These are phyloP conservation scores for Rafetus swinhoei DNA, from an alignment of 2,113 vertebrate genomes.

Conservation along the genomic window DNA sequence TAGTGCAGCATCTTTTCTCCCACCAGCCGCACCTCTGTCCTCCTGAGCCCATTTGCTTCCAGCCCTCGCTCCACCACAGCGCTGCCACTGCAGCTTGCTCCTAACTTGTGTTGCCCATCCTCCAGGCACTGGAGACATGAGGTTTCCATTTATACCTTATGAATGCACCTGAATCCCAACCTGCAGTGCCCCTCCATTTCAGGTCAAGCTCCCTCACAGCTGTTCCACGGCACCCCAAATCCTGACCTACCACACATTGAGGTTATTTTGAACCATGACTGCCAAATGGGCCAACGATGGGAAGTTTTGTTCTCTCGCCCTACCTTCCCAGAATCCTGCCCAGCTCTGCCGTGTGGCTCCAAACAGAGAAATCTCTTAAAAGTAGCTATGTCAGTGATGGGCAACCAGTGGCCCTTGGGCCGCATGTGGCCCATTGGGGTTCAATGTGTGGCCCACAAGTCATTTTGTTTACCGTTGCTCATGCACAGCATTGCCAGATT, in stretches of 20 bases:
- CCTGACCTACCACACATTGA: neutral
- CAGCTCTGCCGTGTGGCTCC: neutral
- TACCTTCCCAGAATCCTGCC: neutral
- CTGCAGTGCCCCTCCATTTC: neutral
- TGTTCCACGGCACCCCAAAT: neutral
- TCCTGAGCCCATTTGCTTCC: neutral
- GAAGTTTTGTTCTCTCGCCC: neutral
- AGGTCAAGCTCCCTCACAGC: neutral
- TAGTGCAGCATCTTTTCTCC: neutral
- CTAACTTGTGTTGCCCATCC: neutral
- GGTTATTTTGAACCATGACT: neutral
- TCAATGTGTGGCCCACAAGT: too few relatives aligned
- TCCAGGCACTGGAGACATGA: neutral
- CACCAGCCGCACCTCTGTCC: rapidly evolving
- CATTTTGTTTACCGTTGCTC: too few relatives aligned
- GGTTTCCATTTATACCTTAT: neutral
- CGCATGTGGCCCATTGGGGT: too few relatives aligned
- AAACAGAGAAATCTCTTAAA: neutral
- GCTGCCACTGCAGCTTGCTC: too few relatives aligned
- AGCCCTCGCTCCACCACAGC: neutral
- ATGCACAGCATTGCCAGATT: too few relatives aligned
- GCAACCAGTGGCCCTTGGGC: too few relatives aligned
- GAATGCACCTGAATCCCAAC: neutral
- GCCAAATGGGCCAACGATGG: neutral
- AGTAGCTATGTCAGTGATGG: neutral